Evolutionary conservation across 1,140 invertebrate genomes (phyloP), one percentile per base, ranked within the genome.

Genomic region (Bombus soroeensis): DNA sequence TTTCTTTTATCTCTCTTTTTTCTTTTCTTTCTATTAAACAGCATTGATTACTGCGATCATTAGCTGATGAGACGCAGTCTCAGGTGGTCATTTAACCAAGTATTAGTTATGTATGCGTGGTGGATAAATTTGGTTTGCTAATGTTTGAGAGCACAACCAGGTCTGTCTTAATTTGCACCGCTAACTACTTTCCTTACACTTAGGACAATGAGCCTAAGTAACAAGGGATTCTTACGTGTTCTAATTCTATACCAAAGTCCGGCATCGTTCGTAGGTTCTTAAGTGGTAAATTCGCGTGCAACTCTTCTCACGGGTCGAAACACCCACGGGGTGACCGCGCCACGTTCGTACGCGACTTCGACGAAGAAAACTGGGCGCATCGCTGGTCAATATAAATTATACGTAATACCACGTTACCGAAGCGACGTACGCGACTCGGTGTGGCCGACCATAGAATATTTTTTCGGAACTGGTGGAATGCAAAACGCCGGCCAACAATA

Each of bases 401-500:
- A 57, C 76, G 76, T 72, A 72, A 79, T 84, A 72, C 70, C 68
- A 79, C 41, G 76, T 80, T 80, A 71, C 39, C 32, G 15, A 37
- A 15, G 37, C 64, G n/a, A 59, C 41, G 47, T 28, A 25, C 28
- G 41, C 37, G 47, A n/a, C 57, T 47, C 15, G 32, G 64, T 43
- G 34, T 39, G 6, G 59, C 34, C 70, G 57, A 12, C 22, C 34
- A 34, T 12, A 4, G 75, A 9, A 68, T 34, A 79, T 81, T 81
- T 85, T 85, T 81, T 75, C 71, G 70, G 59, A 53, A 57, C 62
- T n/a, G 66, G 13, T 10, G 84, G 71, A 75, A 81, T 74, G 84
- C 62, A 81, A 68, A 85, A 85, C 47, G 43, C 78, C 59, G 71
- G 43, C 32, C 82, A 81, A 85, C 77, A 88, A 83, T 85, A 76